Base-by-base conservation (phyloP, 1,140 invertebrate species). In the Idris sp. region DNA sequence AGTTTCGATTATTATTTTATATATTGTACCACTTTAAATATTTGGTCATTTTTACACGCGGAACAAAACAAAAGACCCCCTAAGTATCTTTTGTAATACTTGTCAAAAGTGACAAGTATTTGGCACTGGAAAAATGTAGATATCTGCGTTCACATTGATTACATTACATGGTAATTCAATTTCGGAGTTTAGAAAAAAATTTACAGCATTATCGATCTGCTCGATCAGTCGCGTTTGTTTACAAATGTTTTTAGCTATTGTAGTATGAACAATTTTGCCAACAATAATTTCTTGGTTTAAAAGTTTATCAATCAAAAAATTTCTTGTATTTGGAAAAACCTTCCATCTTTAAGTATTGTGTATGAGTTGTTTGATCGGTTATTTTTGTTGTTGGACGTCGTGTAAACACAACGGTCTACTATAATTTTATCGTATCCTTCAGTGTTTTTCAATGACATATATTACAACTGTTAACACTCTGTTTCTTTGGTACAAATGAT, bases 351-450 rank as follows among this genome's bases (percentile, higher is more conserved):
- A 18, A 54, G 18, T 6, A 40, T 18, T 10, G 59, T 46, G 22
- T 31, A 43, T 1, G 46, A 64, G 16, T 28, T 64, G n/a, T 64
- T 38, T 1, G 36, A 64, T 5, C 46, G n/a, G 5, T 18, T 10
- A 2, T 33, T 43, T 41, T 43, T 33, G 28, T 19, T 31, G 35
- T 5, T 19, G 15, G 10, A 6, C 15, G 4, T 16, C 22, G 16
- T 22, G 25, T 51, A 64, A 1, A 9, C 0, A 25, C 26, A 26
- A 7, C 43, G 30, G 4, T 41, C 28, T 35, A 22, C 43, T 8
- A 64, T 49, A 14, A 64, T 13, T 64, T 43, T 51, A 10, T 51
- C 13, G 11, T 65, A 65, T 0, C 19, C 15, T 10, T 28, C 15
- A 0, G 35, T 53, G 14, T 33, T 16, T 3, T 25, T 26, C 8